Base-by-base conservation (phyloP, 2,113 vertebrate species). In the Mobula birostris region DNA sequence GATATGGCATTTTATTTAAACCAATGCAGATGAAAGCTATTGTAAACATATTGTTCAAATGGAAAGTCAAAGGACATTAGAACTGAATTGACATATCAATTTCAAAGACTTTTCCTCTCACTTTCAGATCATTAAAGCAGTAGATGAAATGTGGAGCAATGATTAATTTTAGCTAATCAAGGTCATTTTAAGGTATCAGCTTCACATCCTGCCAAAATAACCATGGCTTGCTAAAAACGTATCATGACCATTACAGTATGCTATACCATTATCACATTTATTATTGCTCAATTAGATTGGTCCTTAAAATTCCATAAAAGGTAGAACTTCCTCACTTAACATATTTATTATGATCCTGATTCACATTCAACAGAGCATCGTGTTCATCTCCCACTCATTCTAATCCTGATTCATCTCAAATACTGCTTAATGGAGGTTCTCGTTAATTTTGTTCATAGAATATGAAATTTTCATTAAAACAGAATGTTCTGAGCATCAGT, bases 401-500 rank as follows among this genome's bases (percentile, higher is more conserved):
- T 74, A 93, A 93, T 74, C 70, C 70, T 93, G 91, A 93, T 93
- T 93, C 91, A 74, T 48, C 91, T 93, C 70, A 93, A 93, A 93
- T 74, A 93, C 68, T 93, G 91, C 91, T 93, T 93, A 93, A 93
- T 93, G 91, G 91, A 93, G 91, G 40, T 93, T 74, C 70, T 93
- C 91, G 74, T 93, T 93, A 93, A 93, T 93, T 93, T 93, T 32
- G 36, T 29, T 93, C 91, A 27, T 29, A 56, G 91, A 76, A 93
- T 93, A 56, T 36, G 36, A 93, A 93, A 93, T 93, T 93, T 93
- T 93, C 91, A 93, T 93, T 93, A 93, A 93, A 93, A 93, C 91
- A 93, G 68, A 93, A 93, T 93, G 91, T 93, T 76, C 91, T 93
- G 91, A 93, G 91, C 91, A 93, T 93, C 91, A 93, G 91, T 93